Conservation (phyloP, 1,140 invertebrate genomes). For the Argopecten irradians region DNA sequence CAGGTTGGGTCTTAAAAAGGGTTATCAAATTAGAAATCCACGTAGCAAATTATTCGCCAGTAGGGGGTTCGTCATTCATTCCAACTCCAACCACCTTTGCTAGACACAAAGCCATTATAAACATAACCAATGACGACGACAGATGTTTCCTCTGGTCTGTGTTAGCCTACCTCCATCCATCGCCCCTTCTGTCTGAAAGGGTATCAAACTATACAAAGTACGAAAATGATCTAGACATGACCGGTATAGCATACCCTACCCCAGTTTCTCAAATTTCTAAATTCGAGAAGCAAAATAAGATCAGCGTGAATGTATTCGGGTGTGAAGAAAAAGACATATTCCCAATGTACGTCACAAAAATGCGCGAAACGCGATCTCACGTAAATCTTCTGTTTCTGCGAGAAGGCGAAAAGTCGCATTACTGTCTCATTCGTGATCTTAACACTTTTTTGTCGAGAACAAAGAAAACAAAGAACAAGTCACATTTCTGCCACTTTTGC, state of each 20-base stretch:
- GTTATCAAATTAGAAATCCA: constrained; percentile 7
- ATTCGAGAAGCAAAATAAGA: constrained; percentile 42
- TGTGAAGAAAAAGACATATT: constrained; percentile 32
- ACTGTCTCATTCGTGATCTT: constrained; percentile 2
- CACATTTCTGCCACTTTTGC: constrained; percentile 35
- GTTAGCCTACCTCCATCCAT: neutral
- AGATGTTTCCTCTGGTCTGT: constrained; percentile 35
- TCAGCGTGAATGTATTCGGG: constrained; percentile 36
- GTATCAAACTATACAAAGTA: constrained; percentile 12
- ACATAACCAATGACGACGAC: constrained; percentile 26
- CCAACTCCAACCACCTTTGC: neutral
- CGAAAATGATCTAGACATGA: constrained; percentile 29
- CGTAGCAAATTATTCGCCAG: neutral
- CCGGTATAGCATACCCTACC: constrained; percentile 24
- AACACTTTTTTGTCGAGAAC: constrained; percentile 31
- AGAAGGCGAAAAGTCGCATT: neutral
- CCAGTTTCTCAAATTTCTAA: neutral
- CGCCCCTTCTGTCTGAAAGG: neutral
- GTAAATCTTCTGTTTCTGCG: constrained; percentile 10
- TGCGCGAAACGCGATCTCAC: neutral
- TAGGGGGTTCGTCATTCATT: constrained; percentile 25
- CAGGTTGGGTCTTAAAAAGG: constrained; percentile 26
- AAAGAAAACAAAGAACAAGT: neutral
- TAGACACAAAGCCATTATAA: neutral
- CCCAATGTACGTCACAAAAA: constrained; percentile 30